These are phyloP conservation scores for Leguminivora glycinivorella DNA, from an alignment of 1,140 invertebrate species.

Conservation along the genomic window DNA sequence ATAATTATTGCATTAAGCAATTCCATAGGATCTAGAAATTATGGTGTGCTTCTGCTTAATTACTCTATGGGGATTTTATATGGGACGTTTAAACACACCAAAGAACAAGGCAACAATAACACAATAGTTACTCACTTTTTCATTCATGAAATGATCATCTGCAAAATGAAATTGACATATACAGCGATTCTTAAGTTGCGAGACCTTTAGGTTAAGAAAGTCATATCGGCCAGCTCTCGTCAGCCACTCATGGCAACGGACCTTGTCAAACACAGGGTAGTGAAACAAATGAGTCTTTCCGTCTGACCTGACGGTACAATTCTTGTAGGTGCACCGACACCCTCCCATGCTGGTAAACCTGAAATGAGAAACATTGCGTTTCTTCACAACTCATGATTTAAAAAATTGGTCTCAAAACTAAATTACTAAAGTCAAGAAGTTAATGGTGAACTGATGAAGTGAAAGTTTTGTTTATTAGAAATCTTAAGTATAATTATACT, in stretches of 20 bases:
- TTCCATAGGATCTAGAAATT: too few species aligned
- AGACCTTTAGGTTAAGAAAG: slow-evolving; percentile 76
- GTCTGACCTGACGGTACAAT: slow-evolving; percentile 75
- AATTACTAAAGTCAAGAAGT: too few species aligned
- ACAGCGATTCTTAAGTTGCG: slow-evolving; percentile 81
- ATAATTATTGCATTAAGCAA: too few species aligned
- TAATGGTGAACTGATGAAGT: too few species aligned
- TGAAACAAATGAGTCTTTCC: slow-evolving; percentile 81
- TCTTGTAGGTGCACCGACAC: slow-evolving; percentile 79
- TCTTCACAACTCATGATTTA: too few species aligned
- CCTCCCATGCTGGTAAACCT: slow-evolving; percentile 74
- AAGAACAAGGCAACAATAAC: neutral
- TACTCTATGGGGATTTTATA: too few species aligned
- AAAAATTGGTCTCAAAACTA: too few species aligned
- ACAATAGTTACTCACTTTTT: slow-evolving; percentile 49
- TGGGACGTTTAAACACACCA: too few species aligned
- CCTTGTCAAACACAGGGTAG: slow-evolving; percentile 80
- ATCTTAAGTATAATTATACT: too few species aligned
- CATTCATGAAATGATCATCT: slow-evolving; percentile 79
- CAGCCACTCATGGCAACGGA: slow-evolving; percentile 80
- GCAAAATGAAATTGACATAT: slow-evolving; percentile 81
- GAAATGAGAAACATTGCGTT: slow-evolving; percentile 7
- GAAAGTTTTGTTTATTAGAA: too few species aligned
- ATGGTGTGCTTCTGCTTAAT: too few species aligned
- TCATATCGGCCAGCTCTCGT: slow-evolving; percentile 75